Evolutionary conservation across 2,888 invertebrate species (phyloP).

Genomic region (Erebia palarica): DNA sequence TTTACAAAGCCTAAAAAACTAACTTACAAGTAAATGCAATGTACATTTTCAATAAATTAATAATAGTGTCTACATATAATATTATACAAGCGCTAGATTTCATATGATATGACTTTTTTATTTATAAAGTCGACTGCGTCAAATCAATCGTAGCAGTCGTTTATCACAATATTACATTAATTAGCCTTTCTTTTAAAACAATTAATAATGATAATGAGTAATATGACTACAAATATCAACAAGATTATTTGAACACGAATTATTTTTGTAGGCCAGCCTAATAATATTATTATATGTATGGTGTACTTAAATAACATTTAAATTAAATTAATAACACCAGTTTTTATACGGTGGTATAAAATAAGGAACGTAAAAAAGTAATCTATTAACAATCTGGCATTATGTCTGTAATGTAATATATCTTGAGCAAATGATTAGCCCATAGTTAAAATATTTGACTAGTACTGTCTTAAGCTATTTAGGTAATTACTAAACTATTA

Average conservation of each 20-base stretch:
- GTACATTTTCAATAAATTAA: slow-evolving; percentile 80
- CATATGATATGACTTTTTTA: slow-evolving; percentile 76
- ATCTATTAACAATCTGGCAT: slow-evolving; percentile 39
- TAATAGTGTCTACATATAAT: slow-evolving; percentile 78
- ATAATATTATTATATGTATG: neutral
- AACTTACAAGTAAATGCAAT: slow-evolving; percentile 81
- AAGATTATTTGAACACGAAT: slow-evolving; percentile 18
- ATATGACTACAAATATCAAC: slow-evolving; percentile 18
- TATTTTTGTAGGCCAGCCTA: slow-evolving; percentile 33
- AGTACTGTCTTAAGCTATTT: slow-evolving; percentile 71
- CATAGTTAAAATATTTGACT: slow-evolving; percentile 74
- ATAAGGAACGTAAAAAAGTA: slow-evolving; percentile 44
- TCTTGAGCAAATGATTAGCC: slow-evolving; percentile 67
- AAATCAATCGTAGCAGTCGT: slow-evolving; percentile 66
- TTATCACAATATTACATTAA: slow-evolving; percentile 53
- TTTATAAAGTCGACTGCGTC: slow-evolving; percentile 70
- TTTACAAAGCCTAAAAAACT: slow-evolving; percentile 81
- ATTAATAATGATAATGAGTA: no score
- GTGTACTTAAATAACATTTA: slow-evolving; percentile 11
- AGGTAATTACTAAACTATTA: slow-evolving; percentile 59
- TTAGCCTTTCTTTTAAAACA: slow-evolving; percentile 19
- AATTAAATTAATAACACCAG: slow-evolving; percentile 21
- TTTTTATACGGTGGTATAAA: slow-evolving; percentile 42
- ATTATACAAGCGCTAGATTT: slow-evolving; percentile 80
- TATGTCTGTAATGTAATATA: slow-evolving; percentile 34